Conservation (phyloP, 2,888 invertebrate species). For the Opisthograptis luteolata region DNA sequence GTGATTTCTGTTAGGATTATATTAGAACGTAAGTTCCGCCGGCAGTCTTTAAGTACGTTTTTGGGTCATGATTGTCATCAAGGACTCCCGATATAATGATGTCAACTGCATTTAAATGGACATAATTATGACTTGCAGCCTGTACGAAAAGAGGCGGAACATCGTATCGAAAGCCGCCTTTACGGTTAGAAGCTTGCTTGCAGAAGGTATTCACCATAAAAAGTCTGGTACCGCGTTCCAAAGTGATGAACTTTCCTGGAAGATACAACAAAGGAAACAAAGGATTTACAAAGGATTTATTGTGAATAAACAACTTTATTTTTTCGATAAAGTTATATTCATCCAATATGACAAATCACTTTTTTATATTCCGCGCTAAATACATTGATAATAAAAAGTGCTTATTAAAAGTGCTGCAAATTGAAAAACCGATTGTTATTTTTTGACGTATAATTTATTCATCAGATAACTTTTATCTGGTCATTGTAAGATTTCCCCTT, state of each 20-base stretch:
- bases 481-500: too few relatives aligned
- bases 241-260: constrained; percentile 3
- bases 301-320: too few relatives aligned
- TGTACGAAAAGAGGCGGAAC: neutral
- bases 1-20: too few relatives aligned
- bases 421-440: too few relatives aligned
- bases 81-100: neutral
- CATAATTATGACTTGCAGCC: constrained; percentile 14
- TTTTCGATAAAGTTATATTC: too few relatives aligned
- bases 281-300: too few relatives aligned
- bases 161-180: constrained; percentile 12
- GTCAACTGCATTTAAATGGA: neutral
- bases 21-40: constrained; percentile 5
- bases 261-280: neutral
- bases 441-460: too few relatives aligned
- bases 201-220: constrained; percentile 6
- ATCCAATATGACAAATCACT: too few relatives aligned
- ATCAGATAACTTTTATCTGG: too few relatives aligned
- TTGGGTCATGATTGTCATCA: constrained; percentile 13
- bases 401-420: too few relatives aligned
- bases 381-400: too few relatives aligned
- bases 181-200: neutral
- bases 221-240: neutral
- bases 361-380: too few relatives aligned
- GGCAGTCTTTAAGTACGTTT: constrained; percentile 1